Conservation (phyloP, 1,140 invertebrate species). For the Prorops nasuta region DNA sequence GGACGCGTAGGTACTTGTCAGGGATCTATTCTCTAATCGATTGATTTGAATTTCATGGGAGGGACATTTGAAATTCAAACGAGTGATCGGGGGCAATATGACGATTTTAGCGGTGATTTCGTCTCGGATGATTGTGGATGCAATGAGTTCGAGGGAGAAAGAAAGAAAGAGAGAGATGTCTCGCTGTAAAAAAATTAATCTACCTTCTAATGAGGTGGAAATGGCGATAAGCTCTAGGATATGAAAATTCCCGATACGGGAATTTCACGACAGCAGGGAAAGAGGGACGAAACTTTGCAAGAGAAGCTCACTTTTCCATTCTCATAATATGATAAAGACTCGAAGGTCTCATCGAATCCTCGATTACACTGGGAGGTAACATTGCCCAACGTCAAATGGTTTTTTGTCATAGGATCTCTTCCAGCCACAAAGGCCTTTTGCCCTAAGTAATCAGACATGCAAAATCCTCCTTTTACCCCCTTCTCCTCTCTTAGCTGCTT, state of each 20-base stretch:
- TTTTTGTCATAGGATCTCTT: constrained; percentile 24
- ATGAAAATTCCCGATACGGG: too few species aligned
- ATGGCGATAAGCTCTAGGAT: too few species aligned
- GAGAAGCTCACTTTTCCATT: too few species aligned
- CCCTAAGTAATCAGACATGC: constrained; percentile 36
- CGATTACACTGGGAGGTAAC: constrained; percentile 18
- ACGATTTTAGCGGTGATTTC: constrained; percentile 27
- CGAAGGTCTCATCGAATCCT: too few species aligned
- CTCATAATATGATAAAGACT: too few species aligned
- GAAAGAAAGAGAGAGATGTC: too few species aligned
- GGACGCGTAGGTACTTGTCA: constrained; percentile 26
- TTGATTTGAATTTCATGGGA: constrained; percentile 35
- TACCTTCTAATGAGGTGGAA: too few species aligned
- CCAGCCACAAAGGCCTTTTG: constrained; percentile 28
- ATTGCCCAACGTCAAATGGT: constrained; percentile 22
- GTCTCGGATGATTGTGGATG: constrained; percentile 15
- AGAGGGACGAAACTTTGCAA: too few species aligned
- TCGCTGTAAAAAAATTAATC: too few species aligned
- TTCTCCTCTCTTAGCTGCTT: too few species aligned
- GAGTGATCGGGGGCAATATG: constrained; percentile 31
- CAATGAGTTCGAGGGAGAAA: neutral
- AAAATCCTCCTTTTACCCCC: constrained; percentile 34
- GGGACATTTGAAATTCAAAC: constrained; percentile 33
- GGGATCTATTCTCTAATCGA: constrained; percentile 26
- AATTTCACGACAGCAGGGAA: too few species aligned